Conservation (phyloP, 2,797 vertebrate species). For the Anguilla marmorata region DNA sequence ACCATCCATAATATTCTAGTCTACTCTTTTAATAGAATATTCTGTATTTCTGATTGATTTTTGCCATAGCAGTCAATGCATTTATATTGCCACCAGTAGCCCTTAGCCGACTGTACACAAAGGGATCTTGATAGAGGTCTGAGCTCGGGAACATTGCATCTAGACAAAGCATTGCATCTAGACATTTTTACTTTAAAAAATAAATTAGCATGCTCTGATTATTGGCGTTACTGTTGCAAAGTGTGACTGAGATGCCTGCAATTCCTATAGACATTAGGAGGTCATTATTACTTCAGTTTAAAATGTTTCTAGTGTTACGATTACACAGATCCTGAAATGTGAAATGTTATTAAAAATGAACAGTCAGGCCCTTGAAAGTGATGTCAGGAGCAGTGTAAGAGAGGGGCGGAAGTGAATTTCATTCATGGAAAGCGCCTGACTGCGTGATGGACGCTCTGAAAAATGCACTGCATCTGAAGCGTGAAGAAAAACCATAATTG, state of each 20-base stretch:
- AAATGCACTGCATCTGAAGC: background rate
- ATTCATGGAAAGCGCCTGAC: background rate
- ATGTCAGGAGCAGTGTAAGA: background rate
- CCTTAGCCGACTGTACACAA: background rate
- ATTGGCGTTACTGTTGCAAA: too few relatives aligned
- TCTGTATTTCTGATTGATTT: background rate
- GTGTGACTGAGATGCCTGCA: too few relatives aligned
- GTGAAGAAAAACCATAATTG: background rate
- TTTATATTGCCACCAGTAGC: background rate
- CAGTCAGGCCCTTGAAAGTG: background rate
- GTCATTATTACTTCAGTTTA: too few relatives aligned
- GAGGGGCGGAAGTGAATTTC: background rate
- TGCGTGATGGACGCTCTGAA: background rate
- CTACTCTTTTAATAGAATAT: background rate
- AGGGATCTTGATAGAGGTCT: background rate
- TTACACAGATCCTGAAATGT: too few relatives aligned
- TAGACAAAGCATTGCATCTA: background rate
- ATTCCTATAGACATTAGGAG: too few relatives aligned
- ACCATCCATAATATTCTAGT: too few relatives aligned
- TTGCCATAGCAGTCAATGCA: background rate
- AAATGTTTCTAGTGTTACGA: too few relatives aligned
- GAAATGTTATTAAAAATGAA: too few relatives aligned
- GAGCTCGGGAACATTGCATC: background rate
- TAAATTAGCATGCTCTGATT: too few relatives aligned
- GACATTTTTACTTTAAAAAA: too few relatives aligned